These are phyloP conservation scores for Eupithecia insigniata DNA, from an alignment of 2,888 invertebrate species.

Conservation along the genomic window DNA sequence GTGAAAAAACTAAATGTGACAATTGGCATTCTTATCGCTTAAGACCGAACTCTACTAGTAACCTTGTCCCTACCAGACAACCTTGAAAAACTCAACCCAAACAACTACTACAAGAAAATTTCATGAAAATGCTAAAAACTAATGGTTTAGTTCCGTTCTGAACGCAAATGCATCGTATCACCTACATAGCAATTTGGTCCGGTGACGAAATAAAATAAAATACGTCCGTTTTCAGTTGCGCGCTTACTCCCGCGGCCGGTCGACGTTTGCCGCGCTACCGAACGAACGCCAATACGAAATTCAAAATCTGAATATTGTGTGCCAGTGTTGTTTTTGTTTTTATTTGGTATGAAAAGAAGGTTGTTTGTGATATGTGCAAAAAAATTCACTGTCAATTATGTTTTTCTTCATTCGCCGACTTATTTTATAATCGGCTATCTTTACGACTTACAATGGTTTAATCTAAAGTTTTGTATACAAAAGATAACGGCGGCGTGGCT, in stretches of 20 bases:
- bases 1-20: neutral
- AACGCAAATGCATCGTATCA: slow-evolving; percentile 48
- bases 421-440: slow-evolving; percentile 37
- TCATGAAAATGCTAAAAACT: slow-evolving; percentile 18
- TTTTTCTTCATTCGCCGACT: neutral
- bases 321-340: slow-evolving; percentile 55
- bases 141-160: slow-evolving; percentile 32
- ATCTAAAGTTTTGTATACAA: slow-evolving; percentile 50
- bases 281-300: slow-evolving; percentile 43
- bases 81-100: neutral
- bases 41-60: neutral
- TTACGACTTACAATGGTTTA: slow-evolving; percentile 43
- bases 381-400: slow-evolving; percentile 9
- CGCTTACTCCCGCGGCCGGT: slow-evolving; percentile 69
- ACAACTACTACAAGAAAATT: slow-evolving; percentile 7
- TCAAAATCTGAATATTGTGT: slow-evolving; percentile 57
- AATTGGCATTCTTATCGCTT: neutral
- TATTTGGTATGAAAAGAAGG: slow-evolving; percentile 52
- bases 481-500: slow-evolving; percentile 39
- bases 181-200: slow-evolving; percentile 63
- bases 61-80: neutral
- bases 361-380: slow-evolving; percentile 43
- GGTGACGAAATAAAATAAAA: slow-evolving; percentile 52
- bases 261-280: slow-evolving; percentile 66
- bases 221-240: slow-evolving; percentile 68